Evolutionary conservation across 2,888 invertebrate species (phyloP).

Genomic region (Pristionchus entomophagus): DNA sequence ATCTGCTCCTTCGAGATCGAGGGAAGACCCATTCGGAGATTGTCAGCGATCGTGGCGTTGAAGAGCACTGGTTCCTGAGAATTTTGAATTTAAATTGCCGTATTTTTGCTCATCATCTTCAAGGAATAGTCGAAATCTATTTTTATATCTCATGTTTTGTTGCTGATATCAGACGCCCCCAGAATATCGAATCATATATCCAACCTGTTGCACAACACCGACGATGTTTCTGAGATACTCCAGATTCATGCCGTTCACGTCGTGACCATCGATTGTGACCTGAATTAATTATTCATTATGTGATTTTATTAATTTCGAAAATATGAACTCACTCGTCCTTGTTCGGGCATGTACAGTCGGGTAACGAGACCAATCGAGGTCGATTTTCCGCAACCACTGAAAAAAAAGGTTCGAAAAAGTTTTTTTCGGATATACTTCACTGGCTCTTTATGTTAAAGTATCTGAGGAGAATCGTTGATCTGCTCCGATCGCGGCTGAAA

Average conservation of each 20-base stretch:
- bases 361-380: constrained; percentile 63
- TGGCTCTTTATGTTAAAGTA: neutral
- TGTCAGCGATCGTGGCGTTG: constrained; percentile 65
- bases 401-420: too few relatives aligned
- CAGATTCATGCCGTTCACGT: constrained; percentile 64
- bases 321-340: constrained; percentile 53
- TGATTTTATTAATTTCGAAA: neutral
- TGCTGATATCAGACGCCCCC: too few relatives aligned
- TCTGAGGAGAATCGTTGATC: too few relatives aligned
- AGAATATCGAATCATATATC: too few relatives aligned
- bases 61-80: constrained; percentile 67
- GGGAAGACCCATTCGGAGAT: constrained; percentile 52
- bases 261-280: constrained; percentile 64
- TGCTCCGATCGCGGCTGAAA: too few relatives aligned
- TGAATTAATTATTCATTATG: neutral
- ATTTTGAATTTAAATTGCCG: neutral
- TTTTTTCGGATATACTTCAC: neutral
- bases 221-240: constrained; percentile 64
- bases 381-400: constrained; percentile 64
- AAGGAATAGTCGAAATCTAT: neutral
- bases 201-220: constrained; percentile 68
- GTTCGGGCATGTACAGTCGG: constrained; percentile 62
- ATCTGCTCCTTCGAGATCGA: constrained; percentile 52
- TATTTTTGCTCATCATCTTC: neutral
- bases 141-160: too few relatives aligned